These are phyloP conservation scores for Mactromeris polynyma DNA, from an alignment of 2,888 invertebrate genomes.

Conservation along the genomic window DNA sequence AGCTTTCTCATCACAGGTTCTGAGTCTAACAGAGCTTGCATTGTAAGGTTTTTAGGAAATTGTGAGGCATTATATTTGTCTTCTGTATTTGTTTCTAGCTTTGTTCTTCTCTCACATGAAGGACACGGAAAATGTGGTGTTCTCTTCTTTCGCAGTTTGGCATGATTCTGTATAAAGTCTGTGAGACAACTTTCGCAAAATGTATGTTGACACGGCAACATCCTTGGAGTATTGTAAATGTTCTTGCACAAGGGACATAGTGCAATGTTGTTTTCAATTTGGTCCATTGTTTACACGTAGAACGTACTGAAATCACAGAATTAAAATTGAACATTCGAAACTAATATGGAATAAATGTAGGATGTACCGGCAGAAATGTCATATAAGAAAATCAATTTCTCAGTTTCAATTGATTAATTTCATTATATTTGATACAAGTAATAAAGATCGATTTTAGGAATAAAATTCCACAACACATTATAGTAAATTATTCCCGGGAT, in stretches of 20 bases:
- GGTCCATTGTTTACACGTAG: neutral
- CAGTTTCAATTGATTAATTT: no score
- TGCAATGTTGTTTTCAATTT: neutral
- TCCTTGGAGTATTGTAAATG: neutral
- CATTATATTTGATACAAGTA: no score
- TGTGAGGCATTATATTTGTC: neutral
- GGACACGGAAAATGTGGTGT: neutral
- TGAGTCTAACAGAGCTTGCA: neutral
- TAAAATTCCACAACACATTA: no score
- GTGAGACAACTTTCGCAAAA: neutral
- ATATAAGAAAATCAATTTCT: no score
- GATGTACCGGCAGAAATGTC: no score
- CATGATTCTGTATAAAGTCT: neutral
- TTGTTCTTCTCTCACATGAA: neutral
- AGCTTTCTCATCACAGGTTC: neutral
- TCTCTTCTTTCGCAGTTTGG: neutral
- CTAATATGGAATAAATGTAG: no score
- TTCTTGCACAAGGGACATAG: neutral
- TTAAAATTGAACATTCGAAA: no score
- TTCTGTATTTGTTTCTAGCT: neutral
- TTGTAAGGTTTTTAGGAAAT: slow-evolving; percentile 1
- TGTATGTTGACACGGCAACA: neutral
- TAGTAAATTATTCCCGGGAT: no score
- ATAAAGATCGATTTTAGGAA: no score
- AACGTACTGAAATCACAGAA: no score